These are phyloP conservation scores for Leptocoma aspasia DNA, from an alignment of 2,113 vertebrate species.

Conservation along the genomic window DNA sequence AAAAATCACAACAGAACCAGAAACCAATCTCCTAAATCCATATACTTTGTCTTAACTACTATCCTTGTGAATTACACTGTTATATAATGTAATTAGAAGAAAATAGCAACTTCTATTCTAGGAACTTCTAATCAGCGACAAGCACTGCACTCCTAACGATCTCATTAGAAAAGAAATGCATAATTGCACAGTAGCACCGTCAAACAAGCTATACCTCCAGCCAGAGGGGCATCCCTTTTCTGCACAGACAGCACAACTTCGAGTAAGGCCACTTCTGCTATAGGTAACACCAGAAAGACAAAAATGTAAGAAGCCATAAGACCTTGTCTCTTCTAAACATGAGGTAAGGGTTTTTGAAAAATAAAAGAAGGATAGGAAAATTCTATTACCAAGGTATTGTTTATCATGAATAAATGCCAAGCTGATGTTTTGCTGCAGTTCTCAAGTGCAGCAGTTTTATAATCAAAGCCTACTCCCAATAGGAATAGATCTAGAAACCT, in stretches of 20 bases:
- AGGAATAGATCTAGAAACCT: neutral
- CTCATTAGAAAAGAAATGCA: conserved; percentile 66
- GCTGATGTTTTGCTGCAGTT: neutral
- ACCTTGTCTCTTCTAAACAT: neutral
- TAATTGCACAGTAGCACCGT: conserved; percentile 39
- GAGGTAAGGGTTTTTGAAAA: neutral
- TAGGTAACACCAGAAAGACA: neutral
- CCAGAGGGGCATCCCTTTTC: neutral
- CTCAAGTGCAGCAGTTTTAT: neutral
- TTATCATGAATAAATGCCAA: neutral
- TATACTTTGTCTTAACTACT: conserved; percentile 64
- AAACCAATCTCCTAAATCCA: conserved; percentile 63
- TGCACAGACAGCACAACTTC: neutral
- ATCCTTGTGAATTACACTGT: conserved; percentile 62
- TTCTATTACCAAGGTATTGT: neutral
- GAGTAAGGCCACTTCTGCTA: neutral
- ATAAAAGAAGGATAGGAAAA: neutral
- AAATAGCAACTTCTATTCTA: conserved; percentile 70
- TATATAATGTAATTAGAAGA: conserved; percentile 68
- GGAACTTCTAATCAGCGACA: conserved; percentile 67
- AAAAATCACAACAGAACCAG: neutral
- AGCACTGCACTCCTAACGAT: conserved; percentile 58
- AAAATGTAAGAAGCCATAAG: neutral
- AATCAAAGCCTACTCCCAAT: neutral
- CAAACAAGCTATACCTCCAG: conserved; percentile 35